phyloP scores from a whole-genome alignment of 1,140 invertebrate species.

The Caenorhabditis briggsae region DNA sequence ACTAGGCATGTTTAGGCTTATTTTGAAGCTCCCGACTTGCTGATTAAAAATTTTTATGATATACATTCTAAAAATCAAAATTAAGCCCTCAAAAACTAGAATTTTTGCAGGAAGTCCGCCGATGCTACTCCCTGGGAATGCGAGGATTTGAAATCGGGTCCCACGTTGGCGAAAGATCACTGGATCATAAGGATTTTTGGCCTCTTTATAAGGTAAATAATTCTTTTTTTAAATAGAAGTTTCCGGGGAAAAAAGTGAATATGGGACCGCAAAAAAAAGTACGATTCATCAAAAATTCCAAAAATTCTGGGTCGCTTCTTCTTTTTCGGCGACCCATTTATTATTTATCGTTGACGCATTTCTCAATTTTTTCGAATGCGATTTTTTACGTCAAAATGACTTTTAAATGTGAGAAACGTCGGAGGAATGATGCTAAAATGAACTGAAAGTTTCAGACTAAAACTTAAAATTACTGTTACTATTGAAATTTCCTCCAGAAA shows the following conservation, averaged over 20 bases:
- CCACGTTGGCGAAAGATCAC: conserved; percentile 82
- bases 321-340: background rate
- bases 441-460: background rate
- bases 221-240: background rate
- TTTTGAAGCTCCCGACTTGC: too few relatives aligned
- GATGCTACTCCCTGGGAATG: conserved; percentile 80
- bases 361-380: background rate
- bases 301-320: too few relatives aligned
- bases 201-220: conserved; percentile 81
- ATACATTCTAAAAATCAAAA: too few relatives aligned
- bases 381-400: too few relatives aligned
- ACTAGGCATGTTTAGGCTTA: too few relatives aligned
- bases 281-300: conserved; percentile 2
- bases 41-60: too few relatives aligned
- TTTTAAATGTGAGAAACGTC: too few relatives aligned
- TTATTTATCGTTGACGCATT: conserved; percentile 25
- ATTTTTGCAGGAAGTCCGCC: conserved; percentile 79
- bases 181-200: conserved; percentile 81
- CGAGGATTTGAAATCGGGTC: conserved; percentile 82
- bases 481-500: background rate
- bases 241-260: too few relatives aligned
- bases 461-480: background rate
- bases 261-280: background rate
- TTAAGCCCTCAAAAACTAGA: background rate
- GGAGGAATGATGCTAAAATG: too few relatives aligned